A percentile compares a stretch with the other conserved stretches of the same genome.
Evolutionary conservation across 2,113 vertebrate genomes (phyloP).

Genomic region (Rhipidura dahli): DNA sequence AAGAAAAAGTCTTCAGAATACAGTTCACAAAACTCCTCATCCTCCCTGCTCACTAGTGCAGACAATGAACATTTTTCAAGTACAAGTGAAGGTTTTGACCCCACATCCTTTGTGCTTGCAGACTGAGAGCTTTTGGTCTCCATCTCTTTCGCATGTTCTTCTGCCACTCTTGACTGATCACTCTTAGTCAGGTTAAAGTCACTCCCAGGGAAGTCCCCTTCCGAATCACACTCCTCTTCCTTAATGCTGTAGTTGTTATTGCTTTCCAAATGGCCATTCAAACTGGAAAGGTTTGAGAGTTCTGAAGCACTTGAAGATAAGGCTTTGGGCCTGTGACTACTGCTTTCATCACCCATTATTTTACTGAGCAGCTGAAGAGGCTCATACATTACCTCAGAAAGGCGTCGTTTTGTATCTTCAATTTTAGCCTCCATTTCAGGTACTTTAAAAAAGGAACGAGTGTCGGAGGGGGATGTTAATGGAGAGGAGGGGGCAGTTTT

Average conservation of each 20-base stretch:
- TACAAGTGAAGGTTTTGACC: conserved; percentile 75
- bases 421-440: conserved; percentile 97
- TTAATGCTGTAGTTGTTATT: conserved; percentile 96
- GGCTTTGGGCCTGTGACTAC: conserved; percentile 85
- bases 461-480: conserved; percentile 88
- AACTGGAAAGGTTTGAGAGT: conserved; percentile 81
- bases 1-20: conserved; percentile 91
- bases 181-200: conserved; percentile 60
- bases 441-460: conserved; percentile 97
- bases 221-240: conserved; percentile 89
- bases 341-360: conserved; percentile 95
- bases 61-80: conserved; percentile 92
- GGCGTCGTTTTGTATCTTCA: conserved; percentile 93
- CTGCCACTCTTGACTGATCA: conserved; percentile 51
- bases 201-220: conserved; percentile 74
- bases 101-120: conserved; percentile 69
- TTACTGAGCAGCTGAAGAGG: conserved; percentile 97
- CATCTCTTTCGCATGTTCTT: conserved; percentile 61
- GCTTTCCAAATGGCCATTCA: conserved; percentile 90
- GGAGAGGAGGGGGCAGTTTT: conserved; percentile 98
- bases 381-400: conserved; percentile 97
- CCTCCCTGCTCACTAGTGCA: conserved; percentile 89
- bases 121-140: conserved; percentile 43
- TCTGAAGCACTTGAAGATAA: conserved; percentile 95
- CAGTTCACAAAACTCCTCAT: conserved; percentile 95